These are phyloP conservation scores for Cinclus mexicanus DNA, from an alignment of 2,113 vertebrate genomes.

Conservation along the genomic window DNA sequence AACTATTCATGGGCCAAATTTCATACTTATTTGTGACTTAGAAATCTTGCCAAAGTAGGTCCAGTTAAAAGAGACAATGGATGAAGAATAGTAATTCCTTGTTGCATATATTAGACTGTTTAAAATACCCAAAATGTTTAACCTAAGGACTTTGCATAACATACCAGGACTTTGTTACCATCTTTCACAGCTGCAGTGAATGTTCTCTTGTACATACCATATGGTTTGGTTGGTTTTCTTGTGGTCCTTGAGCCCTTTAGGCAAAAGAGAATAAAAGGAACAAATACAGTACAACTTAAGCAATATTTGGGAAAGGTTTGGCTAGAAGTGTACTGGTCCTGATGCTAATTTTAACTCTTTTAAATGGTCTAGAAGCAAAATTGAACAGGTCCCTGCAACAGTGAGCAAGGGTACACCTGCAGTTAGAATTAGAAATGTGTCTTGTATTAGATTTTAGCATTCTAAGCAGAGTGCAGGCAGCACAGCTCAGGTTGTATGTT, in stretches of 20 bases:
- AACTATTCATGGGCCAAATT: background rate
- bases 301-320: background rate
- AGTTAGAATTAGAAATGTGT: background rate
- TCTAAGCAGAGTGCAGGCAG: background rate
- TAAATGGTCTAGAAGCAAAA: background rate
- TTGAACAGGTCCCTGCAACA: background rate
- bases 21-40: background rate
- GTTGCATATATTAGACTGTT: background rate
- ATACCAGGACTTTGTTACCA: background rate
- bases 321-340: background rate
- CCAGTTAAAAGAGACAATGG: background rate
- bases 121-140: background rate
- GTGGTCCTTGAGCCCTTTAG: background rate
- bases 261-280: background rate
- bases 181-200: background rate
- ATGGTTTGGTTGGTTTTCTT: background rate
- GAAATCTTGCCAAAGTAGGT: background rate
- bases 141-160: background rate
- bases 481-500: background rate
- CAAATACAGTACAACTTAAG: background rate
- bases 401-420: background rate
- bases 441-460: background rate
- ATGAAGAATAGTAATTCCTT: background rate
- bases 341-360: background rate
- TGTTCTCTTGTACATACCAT: background rate